Conservation (phyloP, 2,113 vertebrate genomes). For the Cyanoderma ruficeps region DNA sequence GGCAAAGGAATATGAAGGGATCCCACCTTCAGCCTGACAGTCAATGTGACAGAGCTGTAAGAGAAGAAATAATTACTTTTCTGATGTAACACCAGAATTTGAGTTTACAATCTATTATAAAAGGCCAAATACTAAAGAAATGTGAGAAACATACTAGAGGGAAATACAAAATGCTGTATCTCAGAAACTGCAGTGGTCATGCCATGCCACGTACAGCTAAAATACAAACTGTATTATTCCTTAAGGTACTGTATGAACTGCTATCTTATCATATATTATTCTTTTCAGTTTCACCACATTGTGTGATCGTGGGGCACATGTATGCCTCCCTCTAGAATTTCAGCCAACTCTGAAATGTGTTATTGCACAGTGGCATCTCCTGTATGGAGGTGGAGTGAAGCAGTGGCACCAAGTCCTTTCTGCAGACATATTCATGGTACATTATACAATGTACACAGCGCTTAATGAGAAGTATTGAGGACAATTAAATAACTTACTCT, state of each 20-base stretch:
- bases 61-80: constrained; percentile 10
- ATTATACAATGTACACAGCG: not conserved
- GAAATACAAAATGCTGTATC: not conserved
- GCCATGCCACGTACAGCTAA: not conserved
- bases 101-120: not conserved
- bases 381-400: not conserved
- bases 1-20: constrained; percentile 95
- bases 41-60: constrained; percentile 94
- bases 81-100: not conserved
- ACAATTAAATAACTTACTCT: constrained; percentile 76
- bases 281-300: not conserved
- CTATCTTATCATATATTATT: not conserved
- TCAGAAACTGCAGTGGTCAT: not conserved
- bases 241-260: not conserved
- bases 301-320: not conserved
- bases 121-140: not conserved
- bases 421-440: not conserved
- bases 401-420: not conserved
- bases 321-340: not conserved
- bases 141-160: not conserved
- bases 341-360: not conserved
- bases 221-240: not conserved
- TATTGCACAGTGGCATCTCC: not conserved
- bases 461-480: not conserved
- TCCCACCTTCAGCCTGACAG: constrained; percentile 94